Percentiles rank a stretch among this genome's conserved stretches.
phyloP scores from a whole-genome alignment of 92 coral and sea anemone genomes.

The Actinostola sp. region DNA sequence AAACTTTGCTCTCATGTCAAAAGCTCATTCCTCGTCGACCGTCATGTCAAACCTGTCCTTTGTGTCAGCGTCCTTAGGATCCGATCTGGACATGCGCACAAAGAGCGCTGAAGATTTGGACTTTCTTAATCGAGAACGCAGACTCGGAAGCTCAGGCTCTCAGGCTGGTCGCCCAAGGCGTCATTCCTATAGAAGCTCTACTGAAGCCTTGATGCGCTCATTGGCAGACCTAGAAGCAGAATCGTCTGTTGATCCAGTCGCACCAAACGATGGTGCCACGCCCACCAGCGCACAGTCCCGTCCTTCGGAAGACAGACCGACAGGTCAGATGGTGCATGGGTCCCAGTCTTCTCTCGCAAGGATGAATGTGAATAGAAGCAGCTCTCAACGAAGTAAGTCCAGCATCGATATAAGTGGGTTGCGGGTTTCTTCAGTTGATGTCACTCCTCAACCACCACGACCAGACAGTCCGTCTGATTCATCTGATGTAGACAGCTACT shows the following conservation, averaged over 20 bases:
- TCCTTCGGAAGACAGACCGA: not conserved
- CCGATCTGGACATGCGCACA: slow-evolving; percentile 71
- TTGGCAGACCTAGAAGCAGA: slow-evolving; percentile 37
- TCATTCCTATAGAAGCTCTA: slow-evolving; percentile 11
- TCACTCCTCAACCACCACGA: slow-evolving; percentile 9
- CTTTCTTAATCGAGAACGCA: slow-evolving; percentile 51
- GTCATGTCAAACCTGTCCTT: slow-evolving; percentile 80
- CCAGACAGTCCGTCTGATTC: slow-evolving; percentile 41
- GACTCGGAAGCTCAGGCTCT: slow-evolving; percentile 40
- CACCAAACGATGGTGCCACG: slow-evolving; percentile 22
- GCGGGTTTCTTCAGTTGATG: slow-evolving; percentile 63
- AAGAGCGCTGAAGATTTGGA: slow-evolving; percentile 55
- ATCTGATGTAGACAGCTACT: slow-evolving; percentile 81
- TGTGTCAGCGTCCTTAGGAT: slow-evolving; percentile 72
- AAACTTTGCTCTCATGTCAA: slow-evolving; percentile 62
- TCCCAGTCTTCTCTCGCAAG: slow-evolving; percentile 20
- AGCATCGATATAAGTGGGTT: slow-evolving; percentile 39
- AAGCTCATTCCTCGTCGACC: slow-evolving; percentile 79
- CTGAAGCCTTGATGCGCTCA: slow-evolving; percentile 33
- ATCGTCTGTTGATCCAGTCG: slow-evolving; percentile 29
- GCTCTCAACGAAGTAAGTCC: slow-evolving; percentile 43
- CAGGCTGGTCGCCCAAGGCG: slow-evolving; percentile 38
- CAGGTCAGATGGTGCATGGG: not conserved
- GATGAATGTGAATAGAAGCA: slow-evolving; percentile 20
- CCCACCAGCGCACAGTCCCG: not conserved